Conservation (phyloP, 1,140 invertebrate species). For the Leptinotarsa texana region DNA sequence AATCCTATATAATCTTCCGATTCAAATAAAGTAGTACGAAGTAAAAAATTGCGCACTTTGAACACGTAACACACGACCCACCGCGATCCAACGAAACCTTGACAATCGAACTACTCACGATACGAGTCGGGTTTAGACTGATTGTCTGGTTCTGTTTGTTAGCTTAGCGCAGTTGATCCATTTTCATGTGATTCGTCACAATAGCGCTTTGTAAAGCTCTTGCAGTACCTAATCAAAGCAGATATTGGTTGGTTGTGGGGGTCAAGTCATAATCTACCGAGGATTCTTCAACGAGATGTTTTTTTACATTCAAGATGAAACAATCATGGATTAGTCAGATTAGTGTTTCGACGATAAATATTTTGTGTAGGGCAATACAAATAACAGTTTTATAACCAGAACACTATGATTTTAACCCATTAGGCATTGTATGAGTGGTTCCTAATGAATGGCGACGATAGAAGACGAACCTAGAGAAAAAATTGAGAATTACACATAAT, state of each 20-base stretch:
- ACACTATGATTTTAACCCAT: too few species aligned
- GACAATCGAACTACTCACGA: neutral
- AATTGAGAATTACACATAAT: too few species aligned
- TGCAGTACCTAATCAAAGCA: neutral
- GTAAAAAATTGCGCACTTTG: neutral
- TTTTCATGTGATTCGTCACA: neutral
- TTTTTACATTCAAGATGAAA: neutral
- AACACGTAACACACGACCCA: neutral
- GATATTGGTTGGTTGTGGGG: neutral
- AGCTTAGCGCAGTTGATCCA: neutral
- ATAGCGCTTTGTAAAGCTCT: neutral
- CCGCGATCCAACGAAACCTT: neutral
- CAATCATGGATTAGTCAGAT: neutral
- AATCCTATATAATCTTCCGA: too few species aligned
- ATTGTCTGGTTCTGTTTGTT: slow-evolving; percentile 6
- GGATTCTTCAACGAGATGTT: neutral
- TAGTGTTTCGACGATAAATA: neutral
- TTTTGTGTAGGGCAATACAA: too few species aligned
- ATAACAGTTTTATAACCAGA: too few species aligned
- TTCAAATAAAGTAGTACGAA: too few species aligned
- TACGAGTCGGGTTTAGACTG: neutral
- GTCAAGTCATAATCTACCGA: neutral
- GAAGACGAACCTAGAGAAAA: too few species aligned
- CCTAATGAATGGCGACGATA: too few species aligned
- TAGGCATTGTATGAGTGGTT: too few species aligned